Evolutionary conservation across 2,888 invertebrate species (phyloP), one percentile per base, ranked within the genome.

Genomic region (Microctonus brassicae): DNA sequence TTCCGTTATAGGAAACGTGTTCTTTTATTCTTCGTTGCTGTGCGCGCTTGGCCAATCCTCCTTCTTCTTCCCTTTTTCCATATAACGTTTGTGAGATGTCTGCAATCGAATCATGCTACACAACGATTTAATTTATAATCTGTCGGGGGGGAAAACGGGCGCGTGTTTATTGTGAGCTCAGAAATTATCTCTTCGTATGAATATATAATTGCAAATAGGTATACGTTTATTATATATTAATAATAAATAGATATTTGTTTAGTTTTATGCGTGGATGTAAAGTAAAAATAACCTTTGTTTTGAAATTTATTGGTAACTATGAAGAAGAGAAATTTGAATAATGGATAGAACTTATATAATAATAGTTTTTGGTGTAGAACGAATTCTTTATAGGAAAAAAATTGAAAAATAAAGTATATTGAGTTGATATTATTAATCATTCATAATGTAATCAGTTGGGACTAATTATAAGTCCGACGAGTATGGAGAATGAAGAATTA

Each of bases 1-100:
- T 67, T 75, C 69, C 71, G 73, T 67, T 72, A 66, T 66, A 66
- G 62, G 61, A 71, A 66, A 62, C 55, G 66, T 66, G 66, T 71
- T 53, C 20, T 61, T 67, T 66, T 71, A 22, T 47, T 61, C 62
- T 47, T 52, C 52, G 58, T 58, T 20, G 58, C 34, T 58, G 33
- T 61, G 58, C 36, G 17, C 24, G 39, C 61, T 53, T 26, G 11
- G 26, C 63, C 55, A 60, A 52, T 11, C 17, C 57, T 33, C 61
- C 63, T 53, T 26, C 29, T n/a, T 61, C 26, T 68, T 68, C 66
- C 36, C 36, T 62, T 60, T 34, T 57, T 65, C n/a, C 39, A 26
- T 22, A 29, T 36, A 39, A 33, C 36, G n/a, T 22, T 3, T 24
- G 58, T 9, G 33, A 62, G 58, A 69, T 47, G 63, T 57, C 63